phyloP scores from a whole-genome alignment of 2,888 invertebrate genomes.

The Spicauda simplicius region DNA sequence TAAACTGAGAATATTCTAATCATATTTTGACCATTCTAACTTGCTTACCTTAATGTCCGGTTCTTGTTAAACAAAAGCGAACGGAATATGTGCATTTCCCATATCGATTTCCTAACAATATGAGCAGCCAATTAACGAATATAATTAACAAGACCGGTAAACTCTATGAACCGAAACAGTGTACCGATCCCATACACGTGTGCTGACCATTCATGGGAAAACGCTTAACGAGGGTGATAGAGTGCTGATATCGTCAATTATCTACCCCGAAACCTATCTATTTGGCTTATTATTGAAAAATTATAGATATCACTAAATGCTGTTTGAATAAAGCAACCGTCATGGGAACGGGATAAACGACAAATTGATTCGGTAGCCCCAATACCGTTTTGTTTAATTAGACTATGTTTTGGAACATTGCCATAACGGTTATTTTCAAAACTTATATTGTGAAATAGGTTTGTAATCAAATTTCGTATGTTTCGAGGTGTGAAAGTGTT shows the following conservation, averaged over 20 bases:
- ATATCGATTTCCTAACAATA: constrained; percentile 24
- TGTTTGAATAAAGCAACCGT: constrained; percentile 38
- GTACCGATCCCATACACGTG: constrained; percentile 49
- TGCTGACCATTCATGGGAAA: constrained; percentile 65
- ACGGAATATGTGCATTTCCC: constrained; percentile 23
- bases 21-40: not conserved
- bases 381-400: constrained; percentile 1
- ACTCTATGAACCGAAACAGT: constrained; percentile 43
- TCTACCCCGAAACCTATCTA: constrained; percentile 58
- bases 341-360: constrained; percentile 52
- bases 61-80: not conserved
- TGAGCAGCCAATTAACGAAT: constrained; percentile 27
- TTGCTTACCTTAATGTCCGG: not conserved
- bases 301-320: constrained; percentile 56
- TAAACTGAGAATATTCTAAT: not conserved
- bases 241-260: constrained; percentile 71
- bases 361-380: constrained; percentile 1
- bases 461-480: not conserved
- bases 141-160: constrained; percentile 37
- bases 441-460: too few relatives aligned
- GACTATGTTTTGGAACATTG: not conserved
- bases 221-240: constrained; percentile 75
- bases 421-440: not conserved
- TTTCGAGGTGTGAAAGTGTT: not conserved
- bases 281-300: constrained; percentile 57